Percentiles rank a stretch among this genome's conserved stretches.
These are phyloP conservation scores for Volucella bombylans DNA, from an alignment of 2,888 invertebrate genomes.

Conservation along the genomic window DNA sequence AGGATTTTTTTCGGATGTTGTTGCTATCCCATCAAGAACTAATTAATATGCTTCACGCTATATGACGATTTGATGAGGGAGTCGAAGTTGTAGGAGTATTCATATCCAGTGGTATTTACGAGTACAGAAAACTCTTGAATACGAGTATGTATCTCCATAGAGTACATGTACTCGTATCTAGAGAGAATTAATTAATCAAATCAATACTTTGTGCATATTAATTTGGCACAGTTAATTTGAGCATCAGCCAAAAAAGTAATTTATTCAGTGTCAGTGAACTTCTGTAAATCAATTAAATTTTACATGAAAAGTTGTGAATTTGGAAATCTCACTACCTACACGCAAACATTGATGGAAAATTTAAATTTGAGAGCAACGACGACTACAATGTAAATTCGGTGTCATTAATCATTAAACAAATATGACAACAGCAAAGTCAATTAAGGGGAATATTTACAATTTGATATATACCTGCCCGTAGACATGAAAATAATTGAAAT, in stretches of 20 bases:
- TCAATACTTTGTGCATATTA: slow-evolving; percentile 33
- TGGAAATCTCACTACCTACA: background rate
- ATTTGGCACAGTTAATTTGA: background rate
- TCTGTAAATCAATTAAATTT: slow-evolving; percentile 17
- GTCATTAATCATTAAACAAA: no score
- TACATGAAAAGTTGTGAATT: slow-evolving; percentile 6
- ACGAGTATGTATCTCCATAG: background rate
- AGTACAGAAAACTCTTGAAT: slow-evolving; percentile 13
- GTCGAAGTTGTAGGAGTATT: slow-evolving; percentile 9
- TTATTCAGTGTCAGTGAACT: slow-evolving; percentile 10
- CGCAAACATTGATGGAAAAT: background rate
- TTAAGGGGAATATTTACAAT: no score
- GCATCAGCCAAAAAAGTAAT: background rate
- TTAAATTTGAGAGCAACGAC: background rate
- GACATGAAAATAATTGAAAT: no score
- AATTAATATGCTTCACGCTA: slow-evolving; percentile 60
- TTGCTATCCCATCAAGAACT: slow-evolving; percentile 17
- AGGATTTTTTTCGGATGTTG: background rate
- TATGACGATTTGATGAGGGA: slow-evolving; percentile 19
- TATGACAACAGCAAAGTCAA: no score
- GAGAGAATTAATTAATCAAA: slow-evolving; percentile 54
- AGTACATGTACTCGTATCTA: slow-evolving; percentile 31
- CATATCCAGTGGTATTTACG: slow-evolving; percentile 43
- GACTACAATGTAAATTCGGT: no score
- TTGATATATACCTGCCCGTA: no score